A percentile compares a stretch with the other conserved stretches of the same genome.
Conservation (phyloP, 30 jellyfish, hydroid and myxozoan species). For the Phacellophora camtschatica region DNA sequence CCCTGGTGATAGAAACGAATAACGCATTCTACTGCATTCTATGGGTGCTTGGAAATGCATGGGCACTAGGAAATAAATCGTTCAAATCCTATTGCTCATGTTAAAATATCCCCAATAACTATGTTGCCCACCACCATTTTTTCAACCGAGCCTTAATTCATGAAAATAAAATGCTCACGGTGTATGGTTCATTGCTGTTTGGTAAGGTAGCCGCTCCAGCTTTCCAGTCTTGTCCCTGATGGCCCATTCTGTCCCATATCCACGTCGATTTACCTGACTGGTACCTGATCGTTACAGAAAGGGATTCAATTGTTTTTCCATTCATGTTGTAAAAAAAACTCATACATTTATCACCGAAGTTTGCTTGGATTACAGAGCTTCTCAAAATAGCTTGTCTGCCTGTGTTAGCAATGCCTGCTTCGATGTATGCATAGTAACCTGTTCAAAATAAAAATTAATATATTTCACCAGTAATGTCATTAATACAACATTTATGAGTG, state of each 20-base stretch:
- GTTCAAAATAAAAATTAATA: too few relatives aligned
- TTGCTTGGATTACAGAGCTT: conserved; percentile 59
- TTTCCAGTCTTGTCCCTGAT: conserved; percentile 79
- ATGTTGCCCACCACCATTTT: too few relatives aligned
- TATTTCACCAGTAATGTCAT: too few relatives aligned
- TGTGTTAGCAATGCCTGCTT: conserved; percentile 33
- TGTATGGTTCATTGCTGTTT: conserved; percentile 34
- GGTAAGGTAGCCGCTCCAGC: conserved; percentile 65
- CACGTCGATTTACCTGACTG: conserved; percentile 45
- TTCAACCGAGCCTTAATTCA: too few relatives aligned
- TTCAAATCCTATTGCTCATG: too few relatives aligned
- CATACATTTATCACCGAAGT: conserved; percentile 73
- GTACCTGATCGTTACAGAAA: not conserved
- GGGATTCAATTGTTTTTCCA: conserved; percentile 65
- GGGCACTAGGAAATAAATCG: too few relatives aligned
- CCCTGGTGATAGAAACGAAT: too few relatives aligned
- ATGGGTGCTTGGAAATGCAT: too few relatives aligned
- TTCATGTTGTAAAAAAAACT: conserved; percentile 74
- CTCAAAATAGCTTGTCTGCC: conserved; percentile 36
- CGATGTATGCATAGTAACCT: conserved; percentile 65
- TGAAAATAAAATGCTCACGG: not conserved
- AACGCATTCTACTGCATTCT: too few relatives aligned
- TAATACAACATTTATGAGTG: too few relatives aligned
- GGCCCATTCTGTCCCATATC: conserved; percentile 73
- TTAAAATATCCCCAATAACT: too few relatives aligned